Evolutionary conservation across 2,113 vertebrate species (phyloP), one percentile per base, ranked within the genome.

Genomic region (Poeciliopsis prolifica): DNA sequence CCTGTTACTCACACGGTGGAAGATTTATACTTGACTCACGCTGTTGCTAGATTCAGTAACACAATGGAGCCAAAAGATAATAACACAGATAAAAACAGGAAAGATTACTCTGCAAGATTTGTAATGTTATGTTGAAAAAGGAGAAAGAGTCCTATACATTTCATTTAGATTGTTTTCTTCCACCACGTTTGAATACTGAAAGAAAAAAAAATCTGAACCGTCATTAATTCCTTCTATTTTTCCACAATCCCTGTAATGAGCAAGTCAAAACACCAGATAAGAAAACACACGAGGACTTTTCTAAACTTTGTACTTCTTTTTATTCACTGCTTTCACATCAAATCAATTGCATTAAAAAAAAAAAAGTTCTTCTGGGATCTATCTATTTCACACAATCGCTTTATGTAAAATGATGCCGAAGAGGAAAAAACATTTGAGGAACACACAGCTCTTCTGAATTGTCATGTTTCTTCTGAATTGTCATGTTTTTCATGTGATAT

Each of bases 401-500:
- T 42, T 42, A 15, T 42, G 40, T 48, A 58, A 58, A n/a, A 58
- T n/a, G 7, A 58, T 22, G 51, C 51, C 24, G 3, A 7, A 9
- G 51, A 58, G 51, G 51, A 8, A 58, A 48, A 48, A 54, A 22
- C 22, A 24, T n/a, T 54, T 54, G 24, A 58, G 24, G 9, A 58
- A 58, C 22, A 58, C 6, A 44, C 29, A 35, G n/a, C 44, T 26
- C 22, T 66, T 42, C 24, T 35, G 48, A 1, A 69, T 58, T 29
- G 19, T 78, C 9, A 44, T 22, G 24, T 40, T 77, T 80, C 29
- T 29, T 29, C 29, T 29, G 29, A 1, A 69, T 58, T 29, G 19
- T 78, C 9, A 44, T 22, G 24, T 40, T 77, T 80, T 11, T 69
- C 26, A 26, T 26, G 77, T 42, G 58, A 72, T 22, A 48, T 64